Evolutionary conservation across 2,113 vertebrate species (phyloP).

Genomic region (Pica pica): DNA sequence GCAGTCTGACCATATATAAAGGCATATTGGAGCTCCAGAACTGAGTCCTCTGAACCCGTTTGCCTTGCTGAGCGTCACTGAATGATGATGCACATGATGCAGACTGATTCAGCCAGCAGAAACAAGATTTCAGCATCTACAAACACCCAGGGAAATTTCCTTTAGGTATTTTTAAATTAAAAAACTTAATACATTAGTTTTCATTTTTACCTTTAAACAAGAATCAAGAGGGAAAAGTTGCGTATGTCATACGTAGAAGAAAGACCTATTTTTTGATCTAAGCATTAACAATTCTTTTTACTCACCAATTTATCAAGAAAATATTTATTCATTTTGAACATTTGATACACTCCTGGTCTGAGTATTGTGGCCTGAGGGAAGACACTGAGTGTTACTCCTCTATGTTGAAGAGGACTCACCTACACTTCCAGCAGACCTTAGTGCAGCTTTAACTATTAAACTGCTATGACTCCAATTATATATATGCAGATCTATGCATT

Average conservation of each 20-base stretch:
- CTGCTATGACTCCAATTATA: not conserved
- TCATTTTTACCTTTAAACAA: not conserved
- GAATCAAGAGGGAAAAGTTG: not conserved
- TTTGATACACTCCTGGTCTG: not conserved
- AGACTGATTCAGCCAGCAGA: not conserved
- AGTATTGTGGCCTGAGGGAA: not conserved
- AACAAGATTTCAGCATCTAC: not conserved
- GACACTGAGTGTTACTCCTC: not conserved
- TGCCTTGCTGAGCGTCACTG: not conserved
- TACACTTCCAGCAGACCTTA: not conserved
- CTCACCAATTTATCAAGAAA: not conserved
- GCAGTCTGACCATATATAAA: not conserved
- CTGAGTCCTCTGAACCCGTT: not conserved
- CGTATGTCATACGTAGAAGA: not conserved
- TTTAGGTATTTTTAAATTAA: not conserved
- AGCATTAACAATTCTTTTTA: not conserved
- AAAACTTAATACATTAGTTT: not conserved
- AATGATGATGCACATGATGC: not conserved
- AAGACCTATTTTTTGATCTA: not conserved
- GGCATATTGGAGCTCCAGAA: not conserved
- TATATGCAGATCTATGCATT: not conserved
- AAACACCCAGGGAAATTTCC: not conserved
- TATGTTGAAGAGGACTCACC: not conserved
- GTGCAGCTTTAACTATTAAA: not conserved
- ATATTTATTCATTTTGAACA: not conserved